Evolutionary conservation across 2,888 invertebrate species (phyloP).

Genomic region (Ennomos fuscantarius): DNA sequence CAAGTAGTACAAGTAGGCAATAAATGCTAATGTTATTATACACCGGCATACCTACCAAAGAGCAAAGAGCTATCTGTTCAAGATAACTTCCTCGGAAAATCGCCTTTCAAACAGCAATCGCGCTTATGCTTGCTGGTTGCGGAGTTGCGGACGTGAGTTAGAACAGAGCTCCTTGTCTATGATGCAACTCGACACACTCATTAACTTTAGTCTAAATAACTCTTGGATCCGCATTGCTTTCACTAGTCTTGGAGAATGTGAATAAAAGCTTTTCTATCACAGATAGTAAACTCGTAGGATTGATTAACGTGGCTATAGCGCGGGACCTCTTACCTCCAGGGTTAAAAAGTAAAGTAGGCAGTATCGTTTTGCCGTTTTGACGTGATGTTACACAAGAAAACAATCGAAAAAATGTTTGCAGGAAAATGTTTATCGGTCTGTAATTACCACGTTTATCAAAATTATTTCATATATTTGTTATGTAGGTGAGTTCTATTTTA

Average conservation of each 20-base stretch:
- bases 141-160: slow-evolving; percentile 2
- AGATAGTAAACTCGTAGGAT: too few species aligned
- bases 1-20: slow-evolving; percentile 31
- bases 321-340: too few species aligned
- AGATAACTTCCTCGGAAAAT: slow-evolving; percentile 67
- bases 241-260: slow-evolving; percentile 6
- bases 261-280: too few species aligned
- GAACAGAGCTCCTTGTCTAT: slow-evolving; percentile 47
- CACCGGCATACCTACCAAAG: slow-evolving; percentile 37
- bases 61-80: slow-evolving; percentile 50
- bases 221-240: slow-evolving; percentile 46
- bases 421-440: too few species aligned
- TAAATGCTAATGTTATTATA: slow-evolving; percentile 52
- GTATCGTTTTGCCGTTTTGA: too few species aligned
- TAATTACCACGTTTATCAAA: too few species aligned
- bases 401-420: too few species aligned
- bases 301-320: too few species aligned
- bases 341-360: too few species aligned
- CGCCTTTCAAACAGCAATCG: slow-evolving; percentile 56
- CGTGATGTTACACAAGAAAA: too few species aligned
- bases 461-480: too few species aligned
- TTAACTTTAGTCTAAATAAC: slow-evolving; percentile 22
- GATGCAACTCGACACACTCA: slow-evolving; percentile 54
- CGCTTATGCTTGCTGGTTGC: slow-evolving; percentile 35
- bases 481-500: too few species aligned